Conservation (phyloP, 2,113 vertebrate genomes). For the Setophaga petechia region DNA sequence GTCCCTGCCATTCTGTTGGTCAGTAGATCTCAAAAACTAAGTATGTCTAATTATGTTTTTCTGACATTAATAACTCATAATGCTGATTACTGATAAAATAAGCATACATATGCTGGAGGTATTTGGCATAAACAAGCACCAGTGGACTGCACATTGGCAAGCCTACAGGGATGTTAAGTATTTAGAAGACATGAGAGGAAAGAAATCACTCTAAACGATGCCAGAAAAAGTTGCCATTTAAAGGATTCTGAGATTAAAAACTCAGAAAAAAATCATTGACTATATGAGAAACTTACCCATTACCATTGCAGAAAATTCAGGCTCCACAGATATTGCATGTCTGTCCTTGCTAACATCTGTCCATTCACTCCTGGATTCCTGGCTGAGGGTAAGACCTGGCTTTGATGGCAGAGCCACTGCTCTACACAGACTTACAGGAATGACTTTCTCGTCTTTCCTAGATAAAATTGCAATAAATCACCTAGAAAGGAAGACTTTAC, state of each 20-base stretch:
- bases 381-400: neutral
- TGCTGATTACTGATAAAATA: neutral
- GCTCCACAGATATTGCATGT: neutral
- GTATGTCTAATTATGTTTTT: neutral
- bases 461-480: neutral
- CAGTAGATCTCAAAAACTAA: neutral
- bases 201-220: neutral
- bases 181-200: neutral
- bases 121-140: constrained; percentile 22
- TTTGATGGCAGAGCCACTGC: neutral
- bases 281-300: neutral
- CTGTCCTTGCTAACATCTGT: neutral
- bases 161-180: neutral
- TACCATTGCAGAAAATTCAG: neutral
- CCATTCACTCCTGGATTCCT: neutral
- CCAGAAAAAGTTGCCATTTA: neutral
- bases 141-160: neutral
- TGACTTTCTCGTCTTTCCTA: neutral
- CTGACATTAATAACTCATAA: neutral
- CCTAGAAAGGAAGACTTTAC: neutral
- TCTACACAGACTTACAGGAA: neutral
- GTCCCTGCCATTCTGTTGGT: neutral
- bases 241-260: neutral
- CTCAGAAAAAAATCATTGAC: neutral
- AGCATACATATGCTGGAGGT: neutral